Evolutionary conservation across 2,113 vertebrate species (phyloP).

Genomic region (Rousettus leschenaultii): DNA sequence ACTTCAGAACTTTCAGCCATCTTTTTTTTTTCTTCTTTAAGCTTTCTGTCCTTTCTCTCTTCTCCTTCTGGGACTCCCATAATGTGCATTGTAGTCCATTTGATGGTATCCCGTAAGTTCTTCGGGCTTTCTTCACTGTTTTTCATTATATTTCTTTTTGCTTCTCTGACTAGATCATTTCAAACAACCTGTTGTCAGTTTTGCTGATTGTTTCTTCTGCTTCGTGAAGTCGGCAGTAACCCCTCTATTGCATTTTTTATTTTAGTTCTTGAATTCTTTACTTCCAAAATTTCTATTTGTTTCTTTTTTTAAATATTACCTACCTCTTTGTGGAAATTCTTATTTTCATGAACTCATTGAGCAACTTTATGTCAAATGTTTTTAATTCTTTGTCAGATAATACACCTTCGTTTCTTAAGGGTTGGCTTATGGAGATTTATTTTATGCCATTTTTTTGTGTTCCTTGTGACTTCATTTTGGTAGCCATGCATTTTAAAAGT

Average conservation of each 20-base stretch:
- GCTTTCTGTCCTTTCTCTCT: not conserved
- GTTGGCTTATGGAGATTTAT: not conserved
- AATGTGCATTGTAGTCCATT: not conserved
- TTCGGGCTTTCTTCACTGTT: not conserved
- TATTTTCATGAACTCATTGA: not conserved
- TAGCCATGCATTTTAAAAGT: not conserved
- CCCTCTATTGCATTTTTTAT: not conserved
- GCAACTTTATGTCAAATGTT: not conserved
- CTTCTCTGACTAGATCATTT: not conserved
- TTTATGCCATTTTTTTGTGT: not conserved
- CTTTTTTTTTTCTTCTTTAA: not conserved
- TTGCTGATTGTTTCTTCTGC: not conserved
- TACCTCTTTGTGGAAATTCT: not conserved
- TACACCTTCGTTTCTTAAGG: not conserved
- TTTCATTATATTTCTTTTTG: not conserved
- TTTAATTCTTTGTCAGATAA: not conserved
- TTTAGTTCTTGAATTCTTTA: not conserved
- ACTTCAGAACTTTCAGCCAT: not conserved
- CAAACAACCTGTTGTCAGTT: not conserved
- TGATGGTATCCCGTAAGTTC: not conserved
- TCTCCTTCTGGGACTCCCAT: not conserved
- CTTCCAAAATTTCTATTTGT: not conserved
- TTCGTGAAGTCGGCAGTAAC: not conserved
- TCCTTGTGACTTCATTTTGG: not conserved
- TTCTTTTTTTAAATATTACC: not conserved